These are phyloP conservation scores for Coccyzus lansbergi DNA, from an alignment of 2,797 vertebrate genomes.

Conservation along the genomic window DNA sequence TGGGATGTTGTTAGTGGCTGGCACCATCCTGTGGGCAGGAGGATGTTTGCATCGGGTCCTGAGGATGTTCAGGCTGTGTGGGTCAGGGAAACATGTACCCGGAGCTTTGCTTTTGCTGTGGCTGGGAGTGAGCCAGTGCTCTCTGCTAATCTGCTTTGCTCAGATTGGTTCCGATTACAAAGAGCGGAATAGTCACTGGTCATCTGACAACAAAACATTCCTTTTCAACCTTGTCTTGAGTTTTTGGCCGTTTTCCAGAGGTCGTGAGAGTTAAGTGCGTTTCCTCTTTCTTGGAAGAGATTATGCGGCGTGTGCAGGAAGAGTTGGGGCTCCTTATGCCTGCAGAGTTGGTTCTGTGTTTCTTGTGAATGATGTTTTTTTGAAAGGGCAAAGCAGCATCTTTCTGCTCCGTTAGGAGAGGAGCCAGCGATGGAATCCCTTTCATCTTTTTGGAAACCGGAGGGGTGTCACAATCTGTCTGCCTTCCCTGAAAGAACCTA, in stretches of 20 bases:
- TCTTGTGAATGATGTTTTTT: neutral
- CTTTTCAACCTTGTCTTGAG: neutral
- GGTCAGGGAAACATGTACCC: fast-evolving
- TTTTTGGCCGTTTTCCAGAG: neutral
- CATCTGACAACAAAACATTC: neutral
- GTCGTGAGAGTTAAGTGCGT: too few relatives aligned
- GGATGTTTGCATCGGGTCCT: neutral
- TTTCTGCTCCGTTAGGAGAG: neutral
- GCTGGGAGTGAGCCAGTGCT: neutral
- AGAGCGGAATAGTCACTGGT: neutral
- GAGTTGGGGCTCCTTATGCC: neutral
- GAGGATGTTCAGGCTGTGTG: neutral
- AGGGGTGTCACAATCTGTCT: neutral
- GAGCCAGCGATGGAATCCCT: neutral
- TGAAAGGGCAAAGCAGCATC: neutral
- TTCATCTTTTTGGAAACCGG: neutral
- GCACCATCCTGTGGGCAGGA: conserved; percentile 10
- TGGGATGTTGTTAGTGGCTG: neutral
- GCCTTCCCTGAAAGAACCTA: neutral
- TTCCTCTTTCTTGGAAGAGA: neutral
- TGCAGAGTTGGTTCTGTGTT: neutral
- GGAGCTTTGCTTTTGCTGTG: neutral
- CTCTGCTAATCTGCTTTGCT: neutral
- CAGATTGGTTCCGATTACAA: neutral
- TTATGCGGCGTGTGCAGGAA: neutral